phyloP scores from a whole-genome alignment of 2,888 invertebrate species.

The Phalangium opilio region DNA sequence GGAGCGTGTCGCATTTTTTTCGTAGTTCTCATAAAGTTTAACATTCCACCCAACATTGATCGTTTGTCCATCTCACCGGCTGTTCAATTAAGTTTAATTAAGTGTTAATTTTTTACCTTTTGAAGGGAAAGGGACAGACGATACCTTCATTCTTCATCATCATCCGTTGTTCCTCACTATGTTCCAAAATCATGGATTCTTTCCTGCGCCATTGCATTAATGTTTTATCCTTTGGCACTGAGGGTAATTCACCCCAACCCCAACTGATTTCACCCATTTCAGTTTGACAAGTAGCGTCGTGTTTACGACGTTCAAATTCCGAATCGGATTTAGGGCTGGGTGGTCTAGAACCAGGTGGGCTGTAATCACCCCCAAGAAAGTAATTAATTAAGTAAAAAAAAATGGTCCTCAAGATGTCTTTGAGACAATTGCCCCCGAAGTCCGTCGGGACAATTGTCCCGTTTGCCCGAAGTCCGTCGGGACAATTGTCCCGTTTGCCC shows the following conservation, averaged over 20 bases:
- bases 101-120: neutral
- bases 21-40: constrained; percentile 62
- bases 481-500: too few species aligned
- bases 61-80: constrained; percentile 33
- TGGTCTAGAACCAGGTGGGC: constrained; percentile 44
- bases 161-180: too few species aligned
- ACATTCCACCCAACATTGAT: constrained; percentile 78
- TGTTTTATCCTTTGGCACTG: constrained; percentile 33
- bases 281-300: constrained; percentile 17
- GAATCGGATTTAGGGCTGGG: constrained; percentile 86
- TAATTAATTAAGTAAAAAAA: neutral
- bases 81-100: neutral
- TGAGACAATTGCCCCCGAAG: too few species aligned
- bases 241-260: constrained; percentile 80
- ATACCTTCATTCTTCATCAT: too few species aligned
- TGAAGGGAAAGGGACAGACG: too few species aligned
- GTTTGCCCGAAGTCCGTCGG: too few species aligned
- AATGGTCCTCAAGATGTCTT: too few species aligned
- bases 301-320: constrained; percentile 52
- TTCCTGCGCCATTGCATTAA: too few species aligned
- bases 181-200: too few species aligned
- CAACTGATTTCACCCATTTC: constrained; percentile 36
- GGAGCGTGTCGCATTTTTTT: constrained; percentile 32
- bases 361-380: constrained; percentile 9
- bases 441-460: too few species aligned